Conservation (phyloP, 2,888 invertebrate species). For the Bellardia pandia region DNA sequence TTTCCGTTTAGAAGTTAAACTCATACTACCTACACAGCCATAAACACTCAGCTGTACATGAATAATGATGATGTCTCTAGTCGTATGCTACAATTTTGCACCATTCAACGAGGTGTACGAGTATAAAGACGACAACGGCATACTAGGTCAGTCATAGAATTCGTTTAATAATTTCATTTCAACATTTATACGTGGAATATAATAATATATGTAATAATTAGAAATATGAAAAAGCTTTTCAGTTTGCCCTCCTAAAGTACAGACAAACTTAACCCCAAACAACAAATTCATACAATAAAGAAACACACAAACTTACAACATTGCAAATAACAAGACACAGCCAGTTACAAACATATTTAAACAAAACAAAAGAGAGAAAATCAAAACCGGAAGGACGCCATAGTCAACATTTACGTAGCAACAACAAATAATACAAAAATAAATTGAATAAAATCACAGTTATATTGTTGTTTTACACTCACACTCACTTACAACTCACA, state of each 20-base stretch:
- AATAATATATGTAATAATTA: no score
- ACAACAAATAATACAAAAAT: constrained; percentile 44
- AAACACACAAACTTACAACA: constrained; percentile 1
- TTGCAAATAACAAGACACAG: background rate
- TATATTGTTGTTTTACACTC: constrained; percentile 48
- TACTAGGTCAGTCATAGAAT: background rate
- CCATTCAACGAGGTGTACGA: constrained; percentile 6
- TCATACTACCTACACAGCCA: constrained; percentile 23
- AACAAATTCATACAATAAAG: constrained; percentile 18
- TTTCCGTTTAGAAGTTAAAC: constrained; percentile 27
- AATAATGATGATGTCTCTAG: constrained; percentile 38
- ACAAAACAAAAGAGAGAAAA: constrained; percentile 20
- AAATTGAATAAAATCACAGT: constrained; percentile 70
- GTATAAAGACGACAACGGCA: background rate
- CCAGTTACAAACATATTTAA: background rate
- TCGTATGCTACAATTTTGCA: background rate
- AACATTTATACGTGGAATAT: no score
- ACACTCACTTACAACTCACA: constrained; percentile 13
- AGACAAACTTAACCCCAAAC: constrained; percentile 40
- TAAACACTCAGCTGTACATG: constrained; percentile 14
- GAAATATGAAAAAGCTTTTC: background rate
- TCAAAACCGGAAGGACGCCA: constrained; percentile 67
- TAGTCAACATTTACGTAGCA: constrained; percentile 58
- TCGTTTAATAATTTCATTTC: background rate
- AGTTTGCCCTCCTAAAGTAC: background rate